Evolutionary conservation across 2,113 vertebrate species (phyloP), one percentile per base, ranked within the genome.

Genomic region (Mormyrus lacerda): DNA sequence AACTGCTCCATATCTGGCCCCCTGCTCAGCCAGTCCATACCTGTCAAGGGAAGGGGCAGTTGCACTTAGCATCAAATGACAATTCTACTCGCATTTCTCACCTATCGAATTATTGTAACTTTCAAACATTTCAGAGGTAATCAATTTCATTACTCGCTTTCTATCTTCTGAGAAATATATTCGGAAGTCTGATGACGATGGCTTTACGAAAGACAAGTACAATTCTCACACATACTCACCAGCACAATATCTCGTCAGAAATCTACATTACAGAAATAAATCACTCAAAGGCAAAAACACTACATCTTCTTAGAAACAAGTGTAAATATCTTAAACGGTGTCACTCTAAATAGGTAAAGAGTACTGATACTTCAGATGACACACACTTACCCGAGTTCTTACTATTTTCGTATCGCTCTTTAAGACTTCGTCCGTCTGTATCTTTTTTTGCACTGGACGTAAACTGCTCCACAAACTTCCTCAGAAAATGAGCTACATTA

Each of bases 311-410:
- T 85, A 61, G 19, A 79, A 39, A 79, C 31, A 79, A 79, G 35
- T 79, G 35, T 13, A 19, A 79, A 42, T 79, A 19, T 35, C 69
- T 73, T 79, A 42, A 42, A 79, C 31, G 13, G 17, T 17, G 5
- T 42, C 73, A 39, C 2, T 47, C 17, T n/a, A 19, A 82, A 82
- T 21, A 82, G 17, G 5, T 15, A 50, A 1, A 86, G n/a, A 35
- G n/a, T 53, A 86, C 21, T 31, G 27, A 85, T n/a, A 85, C 17
- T 48, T 51, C 24, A 8, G n/a, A 7, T 19, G 1, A 1, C 35
- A 86, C 19, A 47, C 47, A 94, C 96, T 95, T 89, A 96, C 96
- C 87, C 0, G 89, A 85, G 0, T 90, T 89, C 87, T 85, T 91
- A 31, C 0, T 88, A 0, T 93, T 93, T 0, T 92, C 93, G 1